These are phyloP conservation scores for Cantharis nigra DNA, from an alignment of 2,888 invertebrate species.

Conservation along the genomic window DNA sequence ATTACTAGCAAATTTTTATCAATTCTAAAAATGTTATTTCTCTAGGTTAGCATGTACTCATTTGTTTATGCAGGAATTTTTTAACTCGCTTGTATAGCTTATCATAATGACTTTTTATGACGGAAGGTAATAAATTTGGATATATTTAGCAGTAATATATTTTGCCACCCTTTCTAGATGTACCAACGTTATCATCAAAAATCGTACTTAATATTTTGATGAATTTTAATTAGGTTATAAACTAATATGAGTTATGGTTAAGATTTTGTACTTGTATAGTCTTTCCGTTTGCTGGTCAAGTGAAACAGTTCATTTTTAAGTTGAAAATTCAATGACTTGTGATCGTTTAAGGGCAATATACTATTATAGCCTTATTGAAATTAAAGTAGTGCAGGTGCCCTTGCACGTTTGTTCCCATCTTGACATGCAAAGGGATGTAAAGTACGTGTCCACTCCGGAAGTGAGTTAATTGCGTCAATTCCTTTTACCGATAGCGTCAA, in stretches of 20 bases:
- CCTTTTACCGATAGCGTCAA: conserved; percentile 41
- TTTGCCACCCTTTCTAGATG: neutral
- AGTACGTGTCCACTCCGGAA: conserved; percentile 51
- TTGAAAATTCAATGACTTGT: neutral
- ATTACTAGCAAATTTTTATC: neutral
- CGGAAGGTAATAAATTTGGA: neutral
- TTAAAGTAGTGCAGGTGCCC: conserved; percentile 32
- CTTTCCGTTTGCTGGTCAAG: neutral
- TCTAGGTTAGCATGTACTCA: neutral
- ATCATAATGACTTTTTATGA: neutral
- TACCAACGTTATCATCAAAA: neutral
- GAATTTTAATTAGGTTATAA: neutral
- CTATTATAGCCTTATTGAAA: neutral
- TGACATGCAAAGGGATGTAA: conserved; percentile 44
- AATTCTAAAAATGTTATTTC: neutral
- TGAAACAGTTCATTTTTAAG: neutral
- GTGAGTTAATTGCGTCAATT: conserved; percentile 51
- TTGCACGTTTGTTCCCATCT: conserved; percentile 32
- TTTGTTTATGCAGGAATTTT: neutral
- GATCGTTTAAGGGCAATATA: neutral
- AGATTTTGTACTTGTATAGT: neutral
- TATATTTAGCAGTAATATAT: neutral
- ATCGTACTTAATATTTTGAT: neutral
- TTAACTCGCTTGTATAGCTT: neutral
- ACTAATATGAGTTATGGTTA: neutral